A percentile compares a stretch with the other conserved stretches of the same genome.
phyloP scores from a whole-genome alignment of 2,797 vertebrate genomes.

The Clarias pachynema region DNA sequence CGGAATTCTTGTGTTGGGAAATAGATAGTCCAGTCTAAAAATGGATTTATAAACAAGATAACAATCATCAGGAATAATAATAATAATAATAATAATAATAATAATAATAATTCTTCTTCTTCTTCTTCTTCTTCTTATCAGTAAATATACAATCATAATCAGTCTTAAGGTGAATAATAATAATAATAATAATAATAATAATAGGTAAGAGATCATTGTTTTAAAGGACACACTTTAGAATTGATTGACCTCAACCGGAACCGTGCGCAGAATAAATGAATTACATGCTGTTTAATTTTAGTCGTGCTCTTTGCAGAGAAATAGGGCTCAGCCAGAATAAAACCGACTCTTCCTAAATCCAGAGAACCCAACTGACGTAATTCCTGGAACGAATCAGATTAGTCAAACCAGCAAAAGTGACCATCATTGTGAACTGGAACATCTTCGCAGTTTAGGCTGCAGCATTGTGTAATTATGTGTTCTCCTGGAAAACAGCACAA shows the following conservation, averaged over 20 bases:
- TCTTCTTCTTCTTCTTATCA: too few species aligned
- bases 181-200: background rate
- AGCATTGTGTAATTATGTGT: slow-evolving; percentile 15
- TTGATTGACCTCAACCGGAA: background rate
- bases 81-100: background rate
- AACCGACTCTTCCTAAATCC: slow-evolving; percentile 38
- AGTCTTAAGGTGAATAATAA: background rate
- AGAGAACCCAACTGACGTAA: slow-evolving; percentile 54
- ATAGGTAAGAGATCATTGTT: background rate
- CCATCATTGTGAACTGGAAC: slow-evolving; percentile 48
- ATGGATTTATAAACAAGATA: background rate
- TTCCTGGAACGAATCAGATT: slow-evolving; percentile 62
- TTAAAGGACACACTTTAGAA: background rate
- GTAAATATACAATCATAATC: background rate
- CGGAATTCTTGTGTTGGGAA: slow-evolving; percentile 74
- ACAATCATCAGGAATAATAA: background rate
- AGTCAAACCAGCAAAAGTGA: slow-evolving; percentile 56
- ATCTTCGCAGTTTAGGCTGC: slow-evolving; percentile 48
- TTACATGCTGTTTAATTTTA: slow-evolving; percentile 49
- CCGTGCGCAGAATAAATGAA: slow-evolving; percentile 37
- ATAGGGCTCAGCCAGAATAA: slow-evolving; percentile 37
- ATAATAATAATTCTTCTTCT: background rate
- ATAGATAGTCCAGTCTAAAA: slow-evolving; percentile 66
- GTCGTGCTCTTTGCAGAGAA: slow-evolving; percentile 27
- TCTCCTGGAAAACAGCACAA: background rate